phyloP scores from a whole-genome alignment of 2,888 invertebrate genomes.

The Biston stratarius region DNA sequence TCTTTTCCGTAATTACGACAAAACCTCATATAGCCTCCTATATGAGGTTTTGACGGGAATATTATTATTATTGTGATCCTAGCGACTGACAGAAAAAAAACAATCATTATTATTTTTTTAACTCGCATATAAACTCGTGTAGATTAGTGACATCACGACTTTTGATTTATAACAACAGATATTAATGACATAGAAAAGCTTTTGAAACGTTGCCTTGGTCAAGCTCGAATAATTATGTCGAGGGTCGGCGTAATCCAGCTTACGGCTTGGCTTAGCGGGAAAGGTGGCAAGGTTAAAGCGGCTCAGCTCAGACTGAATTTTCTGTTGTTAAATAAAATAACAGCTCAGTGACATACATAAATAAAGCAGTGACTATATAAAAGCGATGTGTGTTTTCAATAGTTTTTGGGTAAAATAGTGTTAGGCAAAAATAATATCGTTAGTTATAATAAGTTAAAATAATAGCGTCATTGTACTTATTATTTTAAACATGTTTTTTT shows the following conservation, averaged over 20 bases:
- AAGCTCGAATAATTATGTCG: conserved; percentile 20
- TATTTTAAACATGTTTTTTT: no score
- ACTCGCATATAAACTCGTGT: background rate
- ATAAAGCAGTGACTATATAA: conserved; percentile 6
- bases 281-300: conserved; percentile 21
- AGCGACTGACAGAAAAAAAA: no score
- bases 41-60: no score
- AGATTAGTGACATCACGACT: background rate
- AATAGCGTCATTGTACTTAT: no score
- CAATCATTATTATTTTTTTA: no score
- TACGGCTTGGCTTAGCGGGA: conserved; percentile 18
- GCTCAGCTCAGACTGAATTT: conserved; percentile 5
- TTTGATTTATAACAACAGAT: background rate
- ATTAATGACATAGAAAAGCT: conserved; percentile 3
- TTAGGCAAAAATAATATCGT: background rate
- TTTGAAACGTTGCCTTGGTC: conserved; percentile 9
- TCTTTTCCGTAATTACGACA: no score
- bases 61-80: no score
- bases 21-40: no score
- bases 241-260: conserved; percentile 18
- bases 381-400: background rate
- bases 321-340: conserved; percentile 21
- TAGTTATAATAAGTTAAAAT: no score
- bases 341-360: conserved; percentile 17
- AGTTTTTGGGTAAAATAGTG: background rate